Evolutionary conservation across 1,140 invertebrate species (phyloP), one percentile per base, ranked within the genome.

Genomic region (Rhagoletis pomonella): DNA sequence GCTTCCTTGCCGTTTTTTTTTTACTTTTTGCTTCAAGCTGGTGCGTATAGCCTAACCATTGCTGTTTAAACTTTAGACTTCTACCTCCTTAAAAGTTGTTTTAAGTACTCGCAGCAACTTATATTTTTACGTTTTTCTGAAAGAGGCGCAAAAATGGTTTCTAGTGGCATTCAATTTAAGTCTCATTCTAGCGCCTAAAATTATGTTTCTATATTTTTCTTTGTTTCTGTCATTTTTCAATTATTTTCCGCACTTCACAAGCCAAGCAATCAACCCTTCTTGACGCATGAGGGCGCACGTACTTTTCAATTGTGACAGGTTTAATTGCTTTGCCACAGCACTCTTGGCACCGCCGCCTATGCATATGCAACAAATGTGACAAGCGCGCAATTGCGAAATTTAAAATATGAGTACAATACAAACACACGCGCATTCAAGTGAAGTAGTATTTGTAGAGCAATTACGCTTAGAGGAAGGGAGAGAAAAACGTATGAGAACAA

Each of bases 301-400:
- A 55, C 6, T 44, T 55, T 12, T 44, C n/a, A 55, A 81, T 50
- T 50, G 42, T 55, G 69, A n/a, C 42, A 17, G 10, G 9, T n/a
- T 17, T 47, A 67, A 47, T 73, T 73, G 73, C 47, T 81, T 55
- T 81, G 12, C 29, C 3, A 10, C 42, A 14, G 17, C 44, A 2
- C n/a, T 19, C 44, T 4, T 19, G 12, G 2, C n/a, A n/a, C 10
- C 6, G 0, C 10, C 73, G 47, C 73, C 50, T 19, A 10, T 3
- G 29, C 50, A 19, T 58, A 58, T 58, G 50, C 73, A 81, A 55
- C 73, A 81, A 29, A 55, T 81, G 73, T 81, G 19, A 81, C 47
- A 81, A 12, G 29, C 73, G 6, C 47, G 19, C n/a, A 29, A 73
- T 47, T 47, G 1, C 44, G 42, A 73, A 81, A 29, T 29, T 29